Evolutionary conservation across 2,113 vertebrate species (phyloP), one percentile per base, ranked within the genome.

Genomic region (Struthidea cinerea): DNA sequence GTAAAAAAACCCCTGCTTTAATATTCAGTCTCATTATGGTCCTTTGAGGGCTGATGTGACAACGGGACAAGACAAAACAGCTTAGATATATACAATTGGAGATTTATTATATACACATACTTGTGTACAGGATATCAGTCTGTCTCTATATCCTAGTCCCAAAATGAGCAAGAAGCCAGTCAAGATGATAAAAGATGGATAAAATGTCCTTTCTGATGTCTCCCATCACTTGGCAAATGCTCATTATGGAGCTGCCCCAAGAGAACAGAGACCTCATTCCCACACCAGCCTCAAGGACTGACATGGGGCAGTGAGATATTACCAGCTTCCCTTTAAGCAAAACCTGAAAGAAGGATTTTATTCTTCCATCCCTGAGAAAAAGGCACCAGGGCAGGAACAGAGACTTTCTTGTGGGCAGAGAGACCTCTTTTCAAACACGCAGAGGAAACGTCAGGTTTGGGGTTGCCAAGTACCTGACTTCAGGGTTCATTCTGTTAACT

Each of bases 401-500:
- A 81, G 79, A n/a, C 69, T 75, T 84, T 53, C 42, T 37, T 49
- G n/a, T n/a, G 47, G 71, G 73, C 78, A 60, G 5, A 67, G 76
- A 75, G 82, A 61, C 44, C 86, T 70, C 74, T 56, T 94, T 81
- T 77, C 19, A 24, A 85, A 57, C 39, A 41, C 1, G 0, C 37
- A 59, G 33, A 75, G 70, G 85, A 84, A 92, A 85, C 0, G 20
- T 64, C 71, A 63, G 24, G 44, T 47, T 80, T 13, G 8, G 71
- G 68, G 42, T n/a, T 96, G 93, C 84, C 94, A 94, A 94, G 75
- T 84, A 81, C 86, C 87, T 97, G 39, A 52, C 93, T 89, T 94
- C 79, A 95, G 95, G 91, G 87, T 92, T 91, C 87, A 85, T 96
- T 96, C 96, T 97, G 75, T 93, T 88, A 93, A 93, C 88, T 93